phyloP scores from a whole-genome alignment of 2,888 invertebrate species.

The Pyrrhosoma nymphula region DNA sequence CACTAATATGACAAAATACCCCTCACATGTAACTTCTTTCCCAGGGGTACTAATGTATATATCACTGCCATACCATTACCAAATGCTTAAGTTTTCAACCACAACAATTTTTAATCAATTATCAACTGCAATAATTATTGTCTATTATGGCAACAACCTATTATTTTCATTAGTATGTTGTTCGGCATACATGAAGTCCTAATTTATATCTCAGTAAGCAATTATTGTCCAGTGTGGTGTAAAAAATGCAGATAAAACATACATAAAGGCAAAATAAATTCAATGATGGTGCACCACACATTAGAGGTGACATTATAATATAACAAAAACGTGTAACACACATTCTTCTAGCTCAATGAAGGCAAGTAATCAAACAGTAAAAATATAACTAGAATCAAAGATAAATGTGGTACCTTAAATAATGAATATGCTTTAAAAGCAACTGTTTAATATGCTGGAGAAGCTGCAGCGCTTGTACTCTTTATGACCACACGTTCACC shows the following conservation, averaged over 20 bases:
- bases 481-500: conserved; percentile 84
- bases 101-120: background rate
- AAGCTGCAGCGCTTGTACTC: conserved; percentile 81
- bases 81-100: background rate
- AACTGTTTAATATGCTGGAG: conserved; percentile 78
- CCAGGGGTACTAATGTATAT: background rate
- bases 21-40: background rate
- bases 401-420: background rate
- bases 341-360: conserved; percentile 5
- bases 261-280: background rate
- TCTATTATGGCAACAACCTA: background rate
- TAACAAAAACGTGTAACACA: background rate
- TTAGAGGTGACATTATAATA: background rate
- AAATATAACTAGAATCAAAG: conserved; percentile 9
- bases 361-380: background rate
- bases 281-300: background rate
- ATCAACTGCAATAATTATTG: background rate
- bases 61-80: background rate
- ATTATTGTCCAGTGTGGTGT: background rate
- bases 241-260: background rate
- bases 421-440: background rate
- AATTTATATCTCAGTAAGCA: background rate
- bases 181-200: background rate
- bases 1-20: background rate
- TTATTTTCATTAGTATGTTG: background rate